Evolutionary conservation across 2,113 vertebrate genomes (phyloP).

Genomic region (Scortum barcoo): DNA sequence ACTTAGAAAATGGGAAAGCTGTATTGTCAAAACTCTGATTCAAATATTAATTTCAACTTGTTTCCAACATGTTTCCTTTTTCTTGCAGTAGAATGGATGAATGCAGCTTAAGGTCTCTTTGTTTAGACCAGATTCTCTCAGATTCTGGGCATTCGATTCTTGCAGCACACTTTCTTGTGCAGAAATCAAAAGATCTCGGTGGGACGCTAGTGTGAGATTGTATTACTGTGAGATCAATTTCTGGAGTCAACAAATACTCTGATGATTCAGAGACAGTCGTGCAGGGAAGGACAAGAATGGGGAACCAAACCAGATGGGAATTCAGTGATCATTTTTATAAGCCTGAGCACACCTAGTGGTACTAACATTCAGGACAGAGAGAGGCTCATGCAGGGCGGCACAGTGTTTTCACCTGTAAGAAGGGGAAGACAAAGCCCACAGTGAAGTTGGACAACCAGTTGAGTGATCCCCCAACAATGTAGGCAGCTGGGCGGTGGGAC

Average conservation of each 20-base stretch:
- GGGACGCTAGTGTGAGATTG: too few relatives aligned
- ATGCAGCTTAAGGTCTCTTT: too few relatives aligned
- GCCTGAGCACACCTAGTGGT: background rate
- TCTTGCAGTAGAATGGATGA: too few relatives aligned
- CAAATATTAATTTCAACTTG: too few relatives aligned
- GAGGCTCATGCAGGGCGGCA: background rate
- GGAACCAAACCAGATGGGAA: background rate
- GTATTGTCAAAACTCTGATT: background rate
- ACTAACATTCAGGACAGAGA: background rate
- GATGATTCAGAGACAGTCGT: background rate
- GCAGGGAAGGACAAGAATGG: background rate
- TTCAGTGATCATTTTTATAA: background rate
- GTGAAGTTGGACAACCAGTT: slow-evolving; percentile 96
- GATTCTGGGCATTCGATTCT: too few relatives aligned
- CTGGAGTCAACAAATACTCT: background rate
- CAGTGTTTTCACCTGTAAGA: slow-evolving; percentile 87
- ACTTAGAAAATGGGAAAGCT: background rate
- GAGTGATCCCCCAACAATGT: slow-evolving; percentile 90
- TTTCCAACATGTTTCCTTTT: too few relatives aligned
- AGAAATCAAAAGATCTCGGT: background rate
- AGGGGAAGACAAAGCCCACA: slow-evolving; percentile 92
- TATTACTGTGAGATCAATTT: too few relatives aligned
- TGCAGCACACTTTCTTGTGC: background rate
- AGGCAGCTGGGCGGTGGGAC: slow-evolving; percentile 90
- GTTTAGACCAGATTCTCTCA: too few relatives aligned